These are phyloP conservation scores for Proisotoma minuta DNA, from an alignment of 2,888 invertebrate species.

Conservation along the genomic window DNA sequence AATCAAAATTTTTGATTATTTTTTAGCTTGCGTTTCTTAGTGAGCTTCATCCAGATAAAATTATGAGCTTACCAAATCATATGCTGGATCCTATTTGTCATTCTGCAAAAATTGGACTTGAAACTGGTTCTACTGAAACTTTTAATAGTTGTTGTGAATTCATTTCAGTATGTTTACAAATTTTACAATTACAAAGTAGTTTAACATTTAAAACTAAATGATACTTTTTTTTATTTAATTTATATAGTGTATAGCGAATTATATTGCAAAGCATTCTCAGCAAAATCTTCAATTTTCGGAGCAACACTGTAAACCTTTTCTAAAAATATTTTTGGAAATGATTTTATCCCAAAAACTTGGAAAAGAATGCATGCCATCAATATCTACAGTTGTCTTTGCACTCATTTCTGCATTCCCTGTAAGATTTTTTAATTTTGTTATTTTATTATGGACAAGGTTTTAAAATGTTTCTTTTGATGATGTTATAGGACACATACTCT, in stretches of 20 bases:
- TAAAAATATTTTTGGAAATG: slow-evolving; percentile 59
- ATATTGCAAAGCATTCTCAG: slow-evolving; percentile 36
- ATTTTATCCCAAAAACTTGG: slow-evolving; percentile 63
- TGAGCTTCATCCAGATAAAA: slow-evolving; percentile 42
- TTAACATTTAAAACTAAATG: too few species aligned
- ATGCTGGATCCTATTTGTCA: slow-evolving; percentile 57
- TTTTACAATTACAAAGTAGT: too few species aligned
- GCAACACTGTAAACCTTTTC: slow-evolving; percentile 40
- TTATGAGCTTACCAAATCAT: slow-evolving; percentile 53
- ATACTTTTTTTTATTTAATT: too few species aligned
- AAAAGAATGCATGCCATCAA: slow-evolving; percentile 59
- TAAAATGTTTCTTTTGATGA: background rate
- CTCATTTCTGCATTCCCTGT: slow-evolving; percentile 64
- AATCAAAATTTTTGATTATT: slow-evolving; percentile 29
- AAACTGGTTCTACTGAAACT: slow-evolving; percentile 59
- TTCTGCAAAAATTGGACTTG: slow-evolving; percentile 60
- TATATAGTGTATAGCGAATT: slow-evolving; percentile 39
- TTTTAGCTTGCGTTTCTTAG: slow-evolving; percentile 34
- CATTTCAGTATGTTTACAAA: slow-evolving; percentile 55
- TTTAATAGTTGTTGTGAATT: slow-evolving; percentile 60
- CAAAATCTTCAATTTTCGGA: slow-evolving; percentile 35
- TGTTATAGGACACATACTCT: slow-evolving; percentile 37
- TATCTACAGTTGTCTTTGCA: slow-evolving; percentile 61
- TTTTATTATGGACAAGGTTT: background rate
- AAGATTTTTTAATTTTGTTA: slow-evolving; percentile 30